A percentile compares a stretch with the other conserved stretches of the same genome.
These are phyloP conservation scores for Equus quagga DNA, from an alignment of 2,113 vertebrate genomes.

Conservation along the genomic window DNA sequence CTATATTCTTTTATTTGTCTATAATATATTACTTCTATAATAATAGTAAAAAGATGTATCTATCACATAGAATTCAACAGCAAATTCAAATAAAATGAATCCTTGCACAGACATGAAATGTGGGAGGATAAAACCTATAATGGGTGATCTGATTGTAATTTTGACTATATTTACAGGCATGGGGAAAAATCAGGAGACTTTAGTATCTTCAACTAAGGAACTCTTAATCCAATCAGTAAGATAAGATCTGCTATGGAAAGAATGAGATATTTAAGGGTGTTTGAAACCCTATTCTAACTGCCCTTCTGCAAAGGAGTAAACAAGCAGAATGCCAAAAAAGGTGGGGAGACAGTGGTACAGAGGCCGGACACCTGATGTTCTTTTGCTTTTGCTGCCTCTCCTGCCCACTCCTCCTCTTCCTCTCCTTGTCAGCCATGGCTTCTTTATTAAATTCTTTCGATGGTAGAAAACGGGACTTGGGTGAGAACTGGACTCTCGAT, in stretches of 20 bases:
- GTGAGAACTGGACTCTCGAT: not conserved
- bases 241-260: not conserved
- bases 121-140: not conserved
- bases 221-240: not conserved
- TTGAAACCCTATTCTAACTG: not conserved
- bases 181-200: not conserved
- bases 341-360: not conserved
- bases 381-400: not conserved
- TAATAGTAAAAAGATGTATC: not conserved
- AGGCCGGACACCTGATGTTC: rapidly evolving
- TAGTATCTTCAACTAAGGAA: not conserved
- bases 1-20: not conserved
- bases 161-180: not conserved
- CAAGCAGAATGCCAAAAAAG: not conserved
- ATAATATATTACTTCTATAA: not conserved
- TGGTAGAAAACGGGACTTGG: no score
- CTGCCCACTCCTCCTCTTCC: no score
- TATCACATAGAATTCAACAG: not conserved
- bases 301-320: not conserved
- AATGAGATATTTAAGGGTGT: not conserved
- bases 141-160: not conserved
- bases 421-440: no score
- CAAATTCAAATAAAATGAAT: not conserved
- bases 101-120: not conserved
- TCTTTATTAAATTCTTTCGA: not conserved